A percentile compares a stretch with the other conserved stretches of the same genome.
These are phyloP conservation scores for Pheucticus melanocephalus DNA, from an alignment of 2,113 vertebrate species.

Conservation along the genomic window DNA sequence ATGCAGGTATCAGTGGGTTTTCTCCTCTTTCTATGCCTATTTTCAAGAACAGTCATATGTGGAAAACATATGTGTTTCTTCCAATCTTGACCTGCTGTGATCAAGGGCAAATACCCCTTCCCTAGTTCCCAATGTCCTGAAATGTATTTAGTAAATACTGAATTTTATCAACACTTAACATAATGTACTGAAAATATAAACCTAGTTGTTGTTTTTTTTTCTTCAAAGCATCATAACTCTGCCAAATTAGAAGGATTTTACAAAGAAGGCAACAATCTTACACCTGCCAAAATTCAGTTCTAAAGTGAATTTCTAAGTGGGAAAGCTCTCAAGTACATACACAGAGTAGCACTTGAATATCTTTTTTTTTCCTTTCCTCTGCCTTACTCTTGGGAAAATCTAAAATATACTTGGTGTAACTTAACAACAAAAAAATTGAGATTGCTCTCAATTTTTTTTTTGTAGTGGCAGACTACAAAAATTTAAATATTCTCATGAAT, in stretches of 20 bases:
- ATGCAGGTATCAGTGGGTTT: background rate
- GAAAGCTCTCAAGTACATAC: accelerated
- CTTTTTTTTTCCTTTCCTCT: background rate
- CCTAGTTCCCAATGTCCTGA: background rate
- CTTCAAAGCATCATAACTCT: background rate
- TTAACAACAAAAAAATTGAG: background rate
- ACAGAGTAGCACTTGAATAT: background rate
- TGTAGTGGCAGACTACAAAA: background rate
- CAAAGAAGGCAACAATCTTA: background rate
- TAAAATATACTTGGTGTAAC: background rate
- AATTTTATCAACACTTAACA: background rate
- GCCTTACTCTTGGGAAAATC: background rate
- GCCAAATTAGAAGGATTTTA: background rate
- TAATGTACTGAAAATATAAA: background rate
- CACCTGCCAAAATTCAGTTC: background rate
- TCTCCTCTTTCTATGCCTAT: background rate
- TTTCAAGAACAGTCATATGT: background rate
- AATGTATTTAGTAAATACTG: background rate
- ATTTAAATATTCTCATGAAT: background rate
- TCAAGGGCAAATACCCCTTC: background rate
- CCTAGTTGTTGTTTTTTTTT: background rate
- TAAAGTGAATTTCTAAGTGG: background rate
- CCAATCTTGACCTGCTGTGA: background rate
- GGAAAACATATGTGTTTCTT: background rate
- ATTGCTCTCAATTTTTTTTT: background rate